Percentiles rank a stretch among this genome's conserved stretches.
Evolutionary conservation across 2,797 vertebrate species (phyloP).

Genomic region (Chelmon rostratus): DNA sequence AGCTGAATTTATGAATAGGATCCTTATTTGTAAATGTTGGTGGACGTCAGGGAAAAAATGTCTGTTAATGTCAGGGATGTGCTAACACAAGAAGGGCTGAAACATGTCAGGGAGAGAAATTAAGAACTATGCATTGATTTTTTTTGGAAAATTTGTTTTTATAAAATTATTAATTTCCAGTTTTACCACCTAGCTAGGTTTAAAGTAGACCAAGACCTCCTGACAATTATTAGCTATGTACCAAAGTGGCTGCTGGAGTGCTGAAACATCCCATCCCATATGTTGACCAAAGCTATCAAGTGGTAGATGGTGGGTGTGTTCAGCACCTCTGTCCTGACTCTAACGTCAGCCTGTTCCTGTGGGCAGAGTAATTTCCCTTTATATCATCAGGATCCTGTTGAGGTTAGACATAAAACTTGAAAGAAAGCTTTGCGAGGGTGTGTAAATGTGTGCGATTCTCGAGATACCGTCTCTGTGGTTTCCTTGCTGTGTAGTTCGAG

Average conservation of each 20-base stretch:
- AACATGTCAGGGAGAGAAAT: background rate
- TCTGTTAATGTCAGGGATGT: conserved; percentile 19
- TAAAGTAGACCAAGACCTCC: too few relatives aligned
- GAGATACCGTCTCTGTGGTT: conserved; percentile 39
- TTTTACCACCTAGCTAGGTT: too few relatives aligned
- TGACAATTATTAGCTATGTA: conserved; percentile 8
- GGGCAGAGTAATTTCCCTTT: conserved; percentile 8
- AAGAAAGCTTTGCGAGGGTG: conserved; percentile 13
- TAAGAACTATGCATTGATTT: too few relatives aligned
- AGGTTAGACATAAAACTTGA: conserved; percentile 22
- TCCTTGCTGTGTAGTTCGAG: conserved; percentile 19
- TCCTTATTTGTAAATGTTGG: conserved; percentile 52
- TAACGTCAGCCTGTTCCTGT: conserved; percentile 13
- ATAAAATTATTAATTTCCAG: too few relatives aligned
- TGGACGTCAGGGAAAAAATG: conserved; percentile 29
- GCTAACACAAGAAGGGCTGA: conserved; percentile 9
- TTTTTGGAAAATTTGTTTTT: too few relatives aligned
- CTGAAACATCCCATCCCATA: background rate
- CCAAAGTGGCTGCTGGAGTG: background rate
- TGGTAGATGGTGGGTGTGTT: background rate
- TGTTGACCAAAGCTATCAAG: background rate
- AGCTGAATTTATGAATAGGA: conserved; percentile 54
- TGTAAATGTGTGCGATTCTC: background rate
- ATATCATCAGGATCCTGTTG: conserved; percentile 18
- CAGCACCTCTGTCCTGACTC: background rate